These are phyloP conservation scores for Cataglyphis rosenhaueri DNA, from an alignment of 2,888 invertebrate genomes.

Conservation along the genomic window DNA sequence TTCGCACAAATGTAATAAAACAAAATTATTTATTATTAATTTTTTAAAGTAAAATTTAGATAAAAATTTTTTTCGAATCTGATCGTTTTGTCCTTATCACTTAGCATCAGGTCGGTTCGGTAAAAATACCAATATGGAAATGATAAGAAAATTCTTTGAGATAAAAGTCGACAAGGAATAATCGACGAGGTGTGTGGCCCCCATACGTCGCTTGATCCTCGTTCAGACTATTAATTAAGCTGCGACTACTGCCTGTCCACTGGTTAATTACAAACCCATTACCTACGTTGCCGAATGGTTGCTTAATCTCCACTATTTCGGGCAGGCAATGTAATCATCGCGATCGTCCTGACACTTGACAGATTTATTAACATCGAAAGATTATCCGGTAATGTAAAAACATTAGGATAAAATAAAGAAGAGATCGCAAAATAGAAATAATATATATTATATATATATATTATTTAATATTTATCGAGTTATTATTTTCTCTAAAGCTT, in stretches of 20 bases:
- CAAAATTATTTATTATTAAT: too few relatives aligned
- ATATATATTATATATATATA: not conserved
- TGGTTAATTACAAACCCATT: slow-evolving; percentile 69
- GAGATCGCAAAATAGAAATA: not conserved
- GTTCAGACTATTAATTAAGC: slow-evolving; percentile 75
- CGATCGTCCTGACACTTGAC: not conserved
- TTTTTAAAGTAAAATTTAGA: too few relatives aligned
- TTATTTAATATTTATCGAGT: not conserved
- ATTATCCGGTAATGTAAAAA: not conserved
- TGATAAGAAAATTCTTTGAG: too few relatives aligned
- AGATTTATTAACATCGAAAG: slow-evolving; percentile 3
- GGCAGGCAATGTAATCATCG: not conserved
- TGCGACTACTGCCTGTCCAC: slow-evolving; percentile 69
- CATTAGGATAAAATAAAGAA: not conserved
- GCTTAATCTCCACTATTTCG: slow-evolving; percentile 52
- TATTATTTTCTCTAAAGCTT: not conserved
- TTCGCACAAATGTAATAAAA: too few relatives aligned
- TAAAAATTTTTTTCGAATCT: too few relatives aligned
- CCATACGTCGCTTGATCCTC: slow-evolving; percentile 66
- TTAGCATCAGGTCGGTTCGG: too few relatives aligned
- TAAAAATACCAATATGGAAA: too few relatives aligned
- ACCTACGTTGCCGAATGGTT: slow-evolving; percentile 51
- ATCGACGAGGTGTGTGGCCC: slow-evolving; percentile 68
- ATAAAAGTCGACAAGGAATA: too few relatives aligned
- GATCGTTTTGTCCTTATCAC: too few relatives aligned